Percentiles rank a stretch among this genome's conserved stretches.
These are phyloP conservation scores for Bubo scandiacus DNA, from an alignment of 2,113 vertebrate species.

Conservation along the genomic window DNA sequence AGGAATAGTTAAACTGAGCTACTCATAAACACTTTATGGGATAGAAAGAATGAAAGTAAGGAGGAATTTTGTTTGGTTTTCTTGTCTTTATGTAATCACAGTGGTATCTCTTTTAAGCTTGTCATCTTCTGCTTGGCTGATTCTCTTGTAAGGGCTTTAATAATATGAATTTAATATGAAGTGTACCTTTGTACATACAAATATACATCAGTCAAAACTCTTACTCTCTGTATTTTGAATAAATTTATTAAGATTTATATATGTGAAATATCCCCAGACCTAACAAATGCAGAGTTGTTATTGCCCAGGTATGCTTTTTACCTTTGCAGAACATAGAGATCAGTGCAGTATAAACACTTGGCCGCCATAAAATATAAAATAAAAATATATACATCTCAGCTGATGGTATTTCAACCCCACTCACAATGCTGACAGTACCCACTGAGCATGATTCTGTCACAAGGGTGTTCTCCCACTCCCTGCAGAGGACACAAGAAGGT, in stretches of 20 bases:
- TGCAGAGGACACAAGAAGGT: not conserved
- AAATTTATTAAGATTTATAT: not conserved
- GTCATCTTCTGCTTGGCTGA: conserved; percentile 12
- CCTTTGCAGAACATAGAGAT: not conserved
- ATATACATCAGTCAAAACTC: not conserved
- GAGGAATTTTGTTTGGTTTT: conserved; percentile 34
- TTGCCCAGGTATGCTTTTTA: not conserved
- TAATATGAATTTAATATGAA: conserved; percentile 6
- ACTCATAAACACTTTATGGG: conserved; percentile 9
- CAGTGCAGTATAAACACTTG: not conserved
- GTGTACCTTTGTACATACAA: not conserved
- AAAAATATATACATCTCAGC: not conserved
- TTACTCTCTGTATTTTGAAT: conserved; percentile 5
- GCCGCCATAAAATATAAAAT: not conserved
- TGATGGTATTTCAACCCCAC: not conserved
- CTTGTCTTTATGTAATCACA: conserved; percentile 21
- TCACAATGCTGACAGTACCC: not conserved
- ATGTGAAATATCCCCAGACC: not conserved
- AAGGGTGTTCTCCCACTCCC: not conserved
- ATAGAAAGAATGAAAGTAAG: conserved; percentile 11
- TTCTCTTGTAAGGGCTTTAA: conserved; percentile 14
- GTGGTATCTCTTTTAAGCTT: conserved; percentile 19
- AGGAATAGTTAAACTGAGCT: conserved; percentile 18
- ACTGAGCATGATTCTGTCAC: not conserved
- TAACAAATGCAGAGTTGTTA: not conserved